Evolutionary conservation across 1,140 invertebrate genomes (phyloP).

Genomic region (Diachasmimorpha longicaudata): DNA sequence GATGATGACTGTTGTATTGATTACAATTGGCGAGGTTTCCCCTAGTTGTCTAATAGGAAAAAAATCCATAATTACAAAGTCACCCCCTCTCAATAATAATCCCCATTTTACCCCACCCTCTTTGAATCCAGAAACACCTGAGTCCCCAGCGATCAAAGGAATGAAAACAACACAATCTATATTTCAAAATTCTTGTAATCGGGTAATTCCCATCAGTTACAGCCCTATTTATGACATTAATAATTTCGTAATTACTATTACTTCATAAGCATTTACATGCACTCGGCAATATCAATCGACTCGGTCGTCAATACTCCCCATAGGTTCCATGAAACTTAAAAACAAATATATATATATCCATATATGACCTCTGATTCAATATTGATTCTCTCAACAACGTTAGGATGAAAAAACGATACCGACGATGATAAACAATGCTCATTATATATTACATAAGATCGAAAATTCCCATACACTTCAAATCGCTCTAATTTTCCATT

Average conservation of each 20-base stretch:
- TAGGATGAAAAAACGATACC: slow-evolving; percentile 38
- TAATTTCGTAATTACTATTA: slow-evolving; percentile 30
- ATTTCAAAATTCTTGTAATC: slow-evolving; percentile 34
- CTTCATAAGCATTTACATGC: slow-evolving; percentile 43
- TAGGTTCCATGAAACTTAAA: slow-evolving; percentile 3
- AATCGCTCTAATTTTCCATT: slow-evolving; percentile 51
- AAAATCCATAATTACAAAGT: too few species aligned
- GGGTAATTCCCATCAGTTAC: slow-evolving; percentile 36
- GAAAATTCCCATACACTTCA: slow-evolving; percentile 34
- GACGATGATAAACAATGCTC: slow-evolving; percentile 50
- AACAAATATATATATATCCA: slow-evolving; percentile 41
- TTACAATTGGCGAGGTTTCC: too few species aligned
- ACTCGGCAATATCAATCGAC: background rate
- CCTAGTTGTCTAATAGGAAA: too few species aligned
- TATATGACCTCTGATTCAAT: slow-evolving; percentile 34
- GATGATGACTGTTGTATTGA: too few species aligned
- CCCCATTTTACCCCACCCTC: too few species aligned
- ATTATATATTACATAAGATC: slow-evolving; percentile 46
- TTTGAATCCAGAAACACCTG: too few species aligned
- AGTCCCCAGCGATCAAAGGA: too few species aligned
- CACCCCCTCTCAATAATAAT: too few species aligned
- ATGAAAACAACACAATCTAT: slow-evolving; percentile 7
- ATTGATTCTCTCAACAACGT: slow-evolving; percentile 36
- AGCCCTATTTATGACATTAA: slow-evolving; percentile 38
- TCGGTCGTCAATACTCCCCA: background rate